Evolutionary conservation across 1,140 invertebrate genomes (phyloP).

Genomic region (Teleopsis dalmanni): DNA sequence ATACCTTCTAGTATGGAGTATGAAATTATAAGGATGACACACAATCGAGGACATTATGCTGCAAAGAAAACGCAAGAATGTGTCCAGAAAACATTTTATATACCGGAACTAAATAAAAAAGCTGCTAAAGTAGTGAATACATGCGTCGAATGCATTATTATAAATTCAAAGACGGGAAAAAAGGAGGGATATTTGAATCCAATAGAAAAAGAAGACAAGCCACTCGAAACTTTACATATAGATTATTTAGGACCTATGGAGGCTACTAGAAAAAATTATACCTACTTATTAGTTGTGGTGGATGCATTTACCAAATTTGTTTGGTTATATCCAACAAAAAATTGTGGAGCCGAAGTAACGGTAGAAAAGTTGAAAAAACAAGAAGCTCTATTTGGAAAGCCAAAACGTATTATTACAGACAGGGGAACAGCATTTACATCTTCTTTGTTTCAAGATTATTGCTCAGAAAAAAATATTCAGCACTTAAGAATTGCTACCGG

Average conservation of each 20-base stretch:
- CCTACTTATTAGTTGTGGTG: conserved; percentile 37
- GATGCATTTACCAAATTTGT: conserved; percentile 44
- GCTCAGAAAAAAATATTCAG: conserved; percentile 21
- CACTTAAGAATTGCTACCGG: conserved; percentile 28
- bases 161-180: conserved; percentile 18
- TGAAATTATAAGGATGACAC: conserved; percentile 14
- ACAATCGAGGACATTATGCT: conserved; percentile 16
- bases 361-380: conserved; percentile 10
- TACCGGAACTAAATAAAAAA: conserved; percentile 31
- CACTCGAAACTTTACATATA: conserved; percentile 20
- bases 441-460: conserved; percentile 10
- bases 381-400: conserved; percentile 5
- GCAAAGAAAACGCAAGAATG: conserved; percentile 17
- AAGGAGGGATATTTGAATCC: conserved; percentile 33
- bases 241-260: conserved; percentile 32
- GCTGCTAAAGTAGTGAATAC: conserved; percentile 25
- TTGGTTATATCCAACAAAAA: conserved; percentile 25
- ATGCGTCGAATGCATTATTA: conserved; percentile 34
- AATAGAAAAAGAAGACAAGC: conserved; percentile 25
- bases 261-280: conserved; percentile 40
- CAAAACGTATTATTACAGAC: neutral
- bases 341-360: conserved; percentile 7
- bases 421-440: neutral
- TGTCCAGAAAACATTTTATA: conserved; percentile 42
- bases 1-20: neutral